A percentile compares a stretch with the other conserved stretches of the same genome.
phyloP scores from a whole-genome alignment of 2,113 vertebrate genomes.

The Notarius quadriscutis region DNA sequence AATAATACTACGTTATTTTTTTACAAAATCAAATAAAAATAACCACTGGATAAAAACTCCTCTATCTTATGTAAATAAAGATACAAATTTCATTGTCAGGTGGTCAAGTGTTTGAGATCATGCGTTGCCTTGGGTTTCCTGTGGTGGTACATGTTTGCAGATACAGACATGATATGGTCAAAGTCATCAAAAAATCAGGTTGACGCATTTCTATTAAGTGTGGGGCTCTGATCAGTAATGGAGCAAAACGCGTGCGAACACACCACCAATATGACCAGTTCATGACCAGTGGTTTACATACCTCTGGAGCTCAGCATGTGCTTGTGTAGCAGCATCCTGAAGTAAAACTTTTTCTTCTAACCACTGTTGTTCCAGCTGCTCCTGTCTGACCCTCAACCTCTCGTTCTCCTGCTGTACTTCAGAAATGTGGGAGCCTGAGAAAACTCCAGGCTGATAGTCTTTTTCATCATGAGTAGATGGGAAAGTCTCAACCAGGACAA shows the following conservation, averaged over 20 bases:
- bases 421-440: constrained; percentile 75
- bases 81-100: too few species aligned
- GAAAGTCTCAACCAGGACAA: constrained; percentile 44
- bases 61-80: too few species aligned
- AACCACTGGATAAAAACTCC: too few species aligned
- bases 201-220: too few species aligned
- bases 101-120: too few species aligned
- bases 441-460: constrained; percentile 75
- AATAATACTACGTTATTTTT: too few species aligned
- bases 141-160: too few species aligned
- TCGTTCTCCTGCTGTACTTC: constrained; percentile 85
- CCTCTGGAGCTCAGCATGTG: constrained; percentile 76
- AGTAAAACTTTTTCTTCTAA: constrained; percentile 72
- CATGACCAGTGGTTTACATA: constrained; percentile 54
- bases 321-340: constrained; percentile 64
- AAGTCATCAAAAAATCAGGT: too few species aligned
- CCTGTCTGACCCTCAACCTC: constrained; percentile 72
- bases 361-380: constrained; percentile 71
- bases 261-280: background rate
- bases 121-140: too few species aligned
- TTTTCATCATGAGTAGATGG: constrained; percentile 69
- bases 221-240: too few species aligned
- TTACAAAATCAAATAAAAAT: too few species aligned
- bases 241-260: background rate
- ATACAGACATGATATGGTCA: too few species aligned